phyloP scores from a whole-genome alignment of 2,888 invertebrate species.

The Timema cristinae region DNA sequence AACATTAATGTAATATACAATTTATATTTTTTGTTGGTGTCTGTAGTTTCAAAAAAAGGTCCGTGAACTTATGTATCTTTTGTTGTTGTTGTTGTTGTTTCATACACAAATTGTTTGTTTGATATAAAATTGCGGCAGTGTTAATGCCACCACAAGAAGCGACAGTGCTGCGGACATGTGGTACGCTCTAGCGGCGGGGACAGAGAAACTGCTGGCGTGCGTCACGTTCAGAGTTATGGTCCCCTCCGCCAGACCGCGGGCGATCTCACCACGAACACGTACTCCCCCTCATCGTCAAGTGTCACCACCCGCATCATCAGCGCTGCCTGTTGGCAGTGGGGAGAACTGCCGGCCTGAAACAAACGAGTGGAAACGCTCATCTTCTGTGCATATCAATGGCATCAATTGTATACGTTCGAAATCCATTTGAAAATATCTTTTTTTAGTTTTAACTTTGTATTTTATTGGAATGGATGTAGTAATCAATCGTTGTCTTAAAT shows the following conservation, averaged over 20 bases:
- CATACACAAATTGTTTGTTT: constrained; percentile 12
- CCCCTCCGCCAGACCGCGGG: constrained; percentile 59
- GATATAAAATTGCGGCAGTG: constrained; percentile 11
- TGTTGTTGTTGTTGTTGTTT: neutral
- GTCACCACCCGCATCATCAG: constrained; percentile 56
- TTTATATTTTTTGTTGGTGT: too few relatives aligned
- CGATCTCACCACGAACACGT: constrained; percentile 59
- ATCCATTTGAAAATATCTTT: too few relatives aligned
- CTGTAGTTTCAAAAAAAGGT: too few relatives aligned
- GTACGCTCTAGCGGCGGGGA: constrained; percentile 20
- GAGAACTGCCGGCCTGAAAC: constrained; percentile 54
- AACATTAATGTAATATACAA: too few relatives aligned
- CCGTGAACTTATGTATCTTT: too few relatives aligned
- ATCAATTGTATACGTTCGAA: too few relatives aligned
- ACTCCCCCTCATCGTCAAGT: constrained; percentile 58
- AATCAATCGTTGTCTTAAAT: too few relatives aligned
- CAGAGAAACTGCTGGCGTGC: constrained; percentile 26
- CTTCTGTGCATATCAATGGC: too few relatives aligned
- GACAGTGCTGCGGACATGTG: constrained; percentile 14
- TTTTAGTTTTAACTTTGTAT: too few relatives aligned
- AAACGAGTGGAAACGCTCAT: constrained; percentile 15
- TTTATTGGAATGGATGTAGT: too few relatives aligned
- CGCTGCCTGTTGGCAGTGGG: constrained; percentile 56
- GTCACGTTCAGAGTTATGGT: constrained; percentile 60
- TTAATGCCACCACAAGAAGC: neutral